Evolutionary conservation across 1,140 invertebrate genomes (phyloP).

Genomic region (Uloborus diversus): DNA sequence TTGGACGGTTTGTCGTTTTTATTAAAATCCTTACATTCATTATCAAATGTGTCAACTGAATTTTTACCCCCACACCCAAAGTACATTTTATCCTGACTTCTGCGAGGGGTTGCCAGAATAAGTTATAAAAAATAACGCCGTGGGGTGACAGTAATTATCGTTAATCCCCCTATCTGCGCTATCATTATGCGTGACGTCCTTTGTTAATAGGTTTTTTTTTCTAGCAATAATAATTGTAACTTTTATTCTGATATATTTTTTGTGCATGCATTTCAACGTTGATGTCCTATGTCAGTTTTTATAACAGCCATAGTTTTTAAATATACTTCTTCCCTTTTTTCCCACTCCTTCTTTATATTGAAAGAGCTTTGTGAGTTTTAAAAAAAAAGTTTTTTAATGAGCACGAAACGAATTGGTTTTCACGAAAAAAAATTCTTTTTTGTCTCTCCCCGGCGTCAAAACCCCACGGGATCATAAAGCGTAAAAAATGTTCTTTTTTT

Average conservation of each 20-base stretch:
- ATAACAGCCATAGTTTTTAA: slow-evolving; percentile 16
- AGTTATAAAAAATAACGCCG: slow-evolving; percentile 29
- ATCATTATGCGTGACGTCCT: slow-evolving; percentile 50
- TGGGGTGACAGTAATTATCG: slow-evolving; percentile 54
- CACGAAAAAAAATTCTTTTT: slow-evolving; percentile 10
- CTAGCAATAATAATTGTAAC: slow-evolving; percentile 39
- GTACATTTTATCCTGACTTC: slow-evolving; percentile 30
- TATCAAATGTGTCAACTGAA: slow-evolving; percentile 49
- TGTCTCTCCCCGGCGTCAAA: slow-evolving; percentile 10
- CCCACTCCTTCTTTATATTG: not conserved
- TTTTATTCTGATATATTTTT: slow-evolving; percentile 15
- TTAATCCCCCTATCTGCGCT: slow-evolving; percentile 47
- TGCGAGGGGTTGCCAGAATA: slow-evolving; percentile 6
- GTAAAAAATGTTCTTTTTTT: slow-evolving; percentile 19
- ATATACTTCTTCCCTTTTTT: slow-evolving; percentile 1
- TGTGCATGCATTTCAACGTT: not conserved
- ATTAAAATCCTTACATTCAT: slow-evolving; percentile 55
- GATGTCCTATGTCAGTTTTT: slow-evolving; percentile 8
- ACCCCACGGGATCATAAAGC: slow-evolving; percentile 12
- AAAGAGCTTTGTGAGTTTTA: slow-evolving; percentile 5
- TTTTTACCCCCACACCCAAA: slow-evolving; percentile 15
- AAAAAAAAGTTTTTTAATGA: slow-evolving; percentile 40
- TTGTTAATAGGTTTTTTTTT: slow-evolving; percentile 53
- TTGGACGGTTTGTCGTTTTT: slow-evolving; percentile 28
- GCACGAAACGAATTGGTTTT: slow-evolving; percentile 31